Percentiles rank a stretch among this genome's conserved stretches.
phyloP scores from a whole-genome alignment of 2,888 invertebrate species.

The Vanessa cardui region DNA sequence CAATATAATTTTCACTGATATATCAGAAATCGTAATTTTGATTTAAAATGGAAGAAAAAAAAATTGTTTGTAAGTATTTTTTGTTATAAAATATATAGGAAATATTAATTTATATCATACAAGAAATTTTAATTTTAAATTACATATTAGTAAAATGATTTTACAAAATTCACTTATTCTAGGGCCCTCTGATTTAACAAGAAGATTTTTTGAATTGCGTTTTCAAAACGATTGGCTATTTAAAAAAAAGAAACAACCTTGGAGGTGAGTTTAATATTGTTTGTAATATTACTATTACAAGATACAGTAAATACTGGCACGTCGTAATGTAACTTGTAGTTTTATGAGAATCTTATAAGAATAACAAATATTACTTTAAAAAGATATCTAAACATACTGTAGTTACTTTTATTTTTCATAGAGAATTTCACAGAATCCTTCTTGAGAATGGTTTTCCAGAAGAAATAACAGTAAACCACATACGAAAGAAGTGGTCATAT shows the following conservation, averaged over 20 bases:
- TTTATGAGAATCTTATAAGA: neutral
- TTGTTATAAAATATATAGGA: slow-evolving; percentile 13
- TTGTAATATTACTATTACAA: neutral
- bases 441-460: slow-evolving; percentile 71
- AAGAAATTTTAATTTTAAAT: no score
- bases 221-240: slow-evolving; percentile 74
- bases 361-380: neutral
- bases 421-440: slow-evolving; percentile 70
- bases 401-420: slow-evolving; percentile 45
- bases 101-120: slow-evolving; percentile 4
- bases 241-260: slow-evolving; percentile 74
- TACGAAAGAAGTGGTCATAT: slow-evolving; percentile 77
- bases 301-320: neutral
- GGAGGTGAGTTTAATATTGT: slow-evolving; percentile 64
- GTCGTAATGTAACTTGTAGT: neutral
- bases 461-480: slow-evolving; percentile 70
- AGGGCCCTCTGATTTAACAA: slow-evolving; percentile 72
- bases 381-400: neutral
- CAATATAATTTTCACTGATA: neutral
- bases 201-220: slow-evolving; percentile 64
- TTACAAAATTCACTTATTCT: slow-evolving; percentile 34
- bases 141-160: no score
- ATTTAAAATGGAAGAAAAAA: slow-evolving; percentile 61
- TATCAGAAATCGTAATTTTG: neutral
- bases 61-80: slow-evolving; percentile 62